phyloP scores from a whole-genome alignment of 2,888 invertebrate genomes.

The Incurvaria masculella region DNA sequence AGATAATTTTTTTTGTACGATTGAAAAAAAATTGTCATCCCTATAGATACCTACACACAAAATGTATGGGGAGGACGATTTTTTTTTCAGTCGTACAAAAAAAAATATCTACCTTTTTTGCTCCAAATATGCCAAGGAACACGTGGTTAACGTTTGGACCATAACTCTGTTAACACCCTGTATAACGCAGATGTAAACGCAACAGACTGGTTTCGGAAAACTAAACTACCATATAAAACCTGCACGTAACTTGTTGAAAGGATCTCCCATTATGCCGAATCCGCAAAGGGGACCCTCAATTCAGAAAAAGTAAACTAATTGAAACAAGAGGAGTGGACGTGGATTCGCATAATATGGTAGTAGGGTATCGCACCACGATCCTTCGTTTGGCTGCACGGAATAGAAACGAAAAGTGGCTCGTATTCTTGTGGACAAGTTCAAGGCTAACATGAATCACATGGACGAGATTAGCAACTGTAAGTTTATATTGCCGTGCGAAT shows the following conservation, averaged over 20 bases:
- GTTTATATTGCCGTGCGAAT: not conserved
- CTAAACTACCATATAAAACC: slow-evolving; percentile 5
- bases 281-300: slow-evolving; percentile 7
- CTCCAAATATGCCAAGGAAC: too few relatives aligned
- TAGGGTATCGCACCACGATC: not conserved
- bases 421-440: not conserved
- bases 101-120: too few relatives aligned
- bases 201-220: slow-evolving; percentile 2
- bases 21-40: too few relatives aligned
- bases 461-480: not conserved
- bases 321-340: not conserved
- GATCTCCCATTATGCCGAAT: slow-evolving; percentile 6
- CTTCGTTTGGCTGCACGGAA: too few relatives aligned
- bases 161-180: too few relatives aligned
- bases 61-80: too few relatives aligned
- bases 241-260: slow-evolving; percentile 8
- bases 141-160: too few relatives aligned
- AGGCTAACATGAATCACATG: not conserved
- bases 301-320: slow-evolving; percentile 2
- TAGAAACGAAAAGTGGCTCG: too few relatives aligned
- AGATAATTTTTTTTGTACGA: too few relatives aligned
- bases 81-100: too few relatives aligned
- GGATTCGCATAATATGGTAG: not conserved
- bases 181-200: not conserved
- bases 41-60: too few relatives aligned